Base-by-base conservation (phyloP, 2,113 vertebrate species). In the Coryphaenoides rupestris region DNA sequence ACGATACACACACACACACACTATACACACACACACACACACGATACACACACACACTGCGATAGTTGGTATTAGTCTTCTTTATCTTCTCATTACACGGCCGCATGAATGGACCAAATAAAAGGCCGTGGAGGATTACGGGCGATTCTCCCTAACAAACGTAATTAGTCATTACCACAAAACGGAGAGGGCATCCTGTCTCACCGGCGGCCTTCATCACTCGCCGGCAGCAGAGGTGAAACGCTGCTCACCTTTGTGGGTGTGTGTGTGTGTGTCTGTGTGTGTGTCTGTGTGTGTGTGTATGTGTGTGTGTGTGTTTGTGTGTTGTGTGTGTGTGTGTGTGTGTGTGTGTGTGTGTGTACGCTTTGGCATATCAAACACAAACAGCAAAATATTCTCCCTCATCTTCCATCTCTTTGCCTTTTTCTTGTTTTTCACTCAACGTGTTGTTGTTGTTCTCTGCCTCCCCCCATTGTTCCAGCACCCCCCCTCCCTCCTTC, bases 1-100 rank as follows among this genome's bases (percentile, higher is more conserved):
- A 5, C 50, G 40, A n/a, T 19, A 54, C 50, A 24, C 47, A n/a
- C 60, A 53, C 47, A 19, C 52, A 63, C n/a, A 28, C n/a, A n/a
- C n/a, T n/a, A n/a, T n/a, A n/a, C n/a, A n/a, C n/a, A n/a, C n/a
- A n/a, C n/a, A n/a, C n/a, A n/a, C n/a, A n/a, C n/a, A n/a, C n/a
- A n/a, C n/a, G n/a, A n/a, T 23, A 40, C 24, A 28, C 12, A 54
- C 12, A 55, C 62, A 63, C 45, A 12, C 9, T 46, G 21, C 2
- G 47, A 17, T n/a, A 17, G 5, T 40, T 7, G 15, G 5, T 13
- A 50, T 50, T 17, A 50, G n/a, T 17, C 47, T 50, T n/a, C 15
- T 50, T 50, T n/a, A 50, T 50, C 47, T 50, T 17, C 47, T 50
- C n/a, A 50, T 50, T 50, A 52, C 60, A 55, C 19, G 10, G 17